Base-by-base conservation (phyloP, 2,888 invertebrate species). In the Ethmia dodecea region DNA sequence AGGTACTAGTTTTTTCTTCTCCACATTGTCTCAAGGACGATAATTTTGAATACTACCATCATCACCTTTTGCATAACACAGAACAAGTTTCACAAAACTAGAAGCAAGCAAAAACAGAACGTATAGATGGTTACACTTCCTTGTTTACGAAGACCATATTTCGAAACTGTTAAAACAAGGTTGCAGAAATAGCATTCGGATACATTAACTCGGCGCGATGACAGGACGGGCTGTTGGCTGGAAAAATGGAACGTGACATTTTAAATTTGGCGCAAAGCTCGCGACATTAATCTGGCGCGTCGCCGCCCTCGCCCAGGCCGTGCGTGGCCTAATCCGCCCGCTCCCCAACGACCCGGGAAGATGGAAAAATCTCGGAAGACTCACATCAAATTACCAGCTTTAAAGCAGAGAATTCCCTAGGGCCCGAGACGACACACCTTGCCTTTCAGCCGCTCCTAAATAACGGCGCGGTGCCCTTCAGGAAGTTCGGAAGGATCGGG, bases 321-420 rank as follows among this genome's bases (percentile, higher is more conserved):
- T 75, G 77, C 79, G 75, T 76, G 73, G 74, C 71, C 77, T 78
- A 79, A 80, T 81, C 80, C 78, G 68, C 69, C 66, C 59, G 70
- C 67, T 75, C 74, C 76, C 73, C 54, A 75, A 77, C 77, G 75
- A 72, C 71, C 66, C 75, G 66, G 60, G 65, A 76, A 81, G 77
- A 80, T 78, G 79, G 78, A 78, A 81, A 81, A 80, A 81, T 83
- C 83, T 80, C 72, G 65, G 73, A 80, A 80, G 75, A 72, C 79
- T 81, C 80, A 67, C 80, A 79, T 81, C 80, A 83, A 83, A 83
- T 84, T 84, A 83, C 83, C 79, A 71, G 78, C 72, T 80, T 81
- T 84, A 81, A 83, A 83, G 75, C 73, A 73, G 71, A 67, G 69
- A 74, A 81, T 77, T 78, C 81, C 77, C 78, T 49, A 55, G 74